phyloP scores from a whole-genome alignment of 2,797 vertebrate species.

The Macropus fuliginosus region DNA sequence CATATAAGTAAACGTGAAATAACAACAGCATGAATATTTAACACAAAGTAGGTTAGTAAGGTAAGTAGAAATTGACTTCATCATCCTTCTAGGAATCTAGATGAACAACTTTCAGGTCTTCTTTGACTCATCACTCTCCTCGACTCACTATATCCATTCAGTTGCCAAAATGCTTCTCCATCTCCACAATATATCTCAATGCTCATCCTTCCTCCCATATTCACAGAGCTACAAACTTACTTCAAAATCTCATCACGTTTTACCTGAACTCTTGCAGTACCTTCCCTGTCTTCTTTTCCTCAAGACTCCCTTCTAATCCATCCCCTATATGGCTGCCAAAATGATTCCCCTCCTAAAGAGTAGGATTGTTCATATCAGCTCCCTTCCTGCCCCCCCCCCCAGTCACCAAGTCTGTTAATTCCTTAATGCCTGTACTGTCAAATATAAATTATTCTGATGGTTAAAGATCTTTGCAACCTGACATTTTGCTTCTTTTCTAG shows the following conservation, averaged over 20 bases:
- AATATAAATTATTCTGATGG: background rate
- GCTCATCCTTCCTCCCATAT: background rate
- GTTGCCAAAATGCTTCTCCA: background rate
- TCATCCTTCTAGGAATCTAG: background rate
- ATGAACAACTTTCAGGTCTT: background rate
- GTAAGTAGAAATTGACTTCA: background rate
- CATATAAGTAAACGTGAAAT: background rate
- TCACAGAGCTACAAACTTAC: background rate
- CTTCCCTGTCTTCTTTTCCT: background rate
- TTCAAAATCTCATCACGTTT: background rate
- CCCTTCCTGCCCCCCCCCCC: background rate
- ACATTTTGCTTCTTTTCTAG: background rate
- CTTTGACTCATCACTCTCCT: background rate
- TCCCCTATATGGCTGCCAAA: background rate
- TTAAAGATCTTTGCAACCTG: background rate
- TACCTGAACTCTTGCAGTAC: background rate
- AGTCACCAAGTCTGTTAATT: background rate
- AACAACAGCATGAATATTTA: background rate
- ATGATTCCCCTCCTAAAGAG: background rate
- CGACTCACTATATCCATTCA: background rate
- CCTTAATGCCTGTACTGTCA: background rate
- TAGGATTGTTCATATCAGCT: background rate
- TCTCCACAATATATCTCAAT: background rate
- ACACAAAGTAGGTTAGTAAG: background rate
- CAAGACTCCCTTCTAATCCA: background rate